A percentile compares a stretch with the other conserved stretches of the same genome.
These are phyloP conservation scores for Linnaemya vulpina DNA, from an alignment of 2,888 invertebrate species.

Conservation along the genomic window DNA sequence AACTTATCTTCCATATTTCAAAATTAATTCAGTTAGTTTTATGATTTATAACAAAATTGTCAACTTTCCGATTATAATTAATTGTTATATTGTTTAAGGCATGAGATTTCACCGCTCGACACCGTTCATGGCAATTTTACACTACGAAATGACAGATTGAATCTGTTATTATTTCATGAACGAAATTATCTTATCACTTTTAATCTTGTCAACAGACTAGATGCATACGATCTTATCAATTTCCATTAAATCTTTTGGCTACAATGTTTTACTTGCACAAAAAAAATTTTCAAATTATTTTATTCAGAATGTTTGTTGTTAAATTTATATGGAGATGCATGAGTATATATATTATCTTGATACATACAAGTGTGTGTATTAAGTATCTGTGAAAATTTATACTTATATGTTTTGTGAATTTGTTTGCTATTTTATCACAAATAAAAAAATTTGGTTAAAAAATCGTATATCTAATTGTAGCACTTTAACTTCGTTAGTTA, in stretches of 20 bases:
- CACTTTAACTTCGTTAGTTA: slow-evolving; percentile 6
- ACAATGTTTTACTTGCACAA: slow-evolving; percentile 20
- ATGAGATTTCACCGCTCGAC: neutral
- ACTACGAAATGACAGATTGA: slow-evolving; percentile 22
- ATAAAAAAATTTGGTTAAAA: too few species aligned
- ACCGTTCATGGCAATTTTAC: slow-evolving; percentile 2
- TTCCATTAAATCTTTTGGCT: slow-evolving; percentile 13
- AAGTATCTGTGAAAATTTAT: neutral
- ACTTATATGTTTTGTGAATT: too few species aligned
- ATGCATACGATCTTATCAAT: slow-evolving; percentile 42
- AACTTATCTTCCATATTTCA: slow-evolving; percentile 49
- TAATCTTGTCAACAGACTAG: neutral
- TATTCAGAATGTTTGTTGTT: neutral
- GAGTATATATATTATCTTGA: neutral
- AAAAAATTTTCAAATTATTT: neutral
- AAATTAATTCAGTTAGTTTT: neutral
- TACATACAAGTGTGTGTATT: neutral
- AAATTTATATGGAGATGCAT: neutral
- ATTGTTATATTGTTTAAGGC: neutral
- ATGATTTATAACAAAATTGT: neutral
- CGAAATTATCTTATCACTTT: slow-evolving; percentile 47
- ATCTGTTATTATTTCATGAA: neutral
- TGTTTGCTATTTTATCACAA: too few species aligned
- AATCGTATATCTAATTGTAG: neutral
- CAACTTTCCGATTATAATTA: neutral